phyloP scores from a whole-genome alignment of 2,113 vertebrate species.

The Ascaphus truei region DNA sequence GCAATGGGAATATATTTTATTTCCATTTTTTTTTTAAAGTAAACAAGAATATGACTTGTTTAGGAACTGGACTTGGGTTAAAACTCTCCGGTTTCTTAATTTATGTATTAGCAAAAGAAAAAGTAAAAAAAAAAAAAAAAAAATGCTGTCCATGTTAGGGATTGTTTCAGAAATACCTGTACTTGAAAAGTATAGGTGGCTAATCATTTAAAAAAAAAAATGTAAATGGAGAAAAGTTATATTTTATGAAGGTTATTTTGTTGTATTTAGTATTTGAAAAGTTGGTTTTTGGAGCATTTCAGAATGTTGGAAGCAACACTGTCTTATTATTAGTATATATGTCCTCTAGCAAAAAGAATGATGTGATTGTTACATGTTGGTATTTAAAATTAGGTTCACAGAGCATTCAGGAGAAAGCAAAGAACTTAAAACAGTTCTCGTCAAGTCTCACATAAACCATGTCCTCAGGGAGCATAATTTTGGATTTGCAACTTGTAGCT shows the following conservation, averaged over 20 bases:
- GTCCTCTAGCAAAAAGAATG: conserved; percentile 86
- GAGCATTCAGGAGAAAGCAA: conserved; percentile 77
- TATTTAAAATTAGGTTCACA: conserved; percentile 82
- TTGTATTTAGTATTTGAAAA: conserved; percentile 91
- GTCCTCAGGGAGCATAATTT: conserved; percentile 79
- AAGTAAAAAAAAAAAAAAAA: conserved; percentile 41
- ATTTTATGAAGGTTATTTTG: conserved; percentile 95
- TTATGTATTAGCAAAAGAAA: conserved; percentile 74
- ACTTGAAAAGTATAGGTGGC: conserved; percentile 78
- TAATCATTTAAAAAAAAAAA: conserved; percentile 82
- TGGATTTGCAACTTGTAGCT: conserved; percentile 73
- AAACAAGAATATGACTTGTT: conserved; percentile 77
- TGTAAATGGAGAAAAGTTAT: conserved; percentile 91
- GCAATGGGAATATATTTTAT: conserved; percentile 73
- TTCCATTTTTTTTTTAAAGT: conserved; percentile 81
- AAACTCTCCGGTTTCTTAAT: conserved; percentile 89
- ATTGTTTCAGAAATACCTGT: conserved; percentile 74
- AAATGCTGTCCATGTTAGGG: conserved; percentile 79
- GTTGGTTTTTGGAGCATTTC: conserved; percentile 88
- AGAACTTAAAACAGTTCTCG: conserved; percentile 63
- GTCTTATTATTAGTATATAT: conserved; percentile 86
- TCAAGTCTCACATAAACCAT: conserved; percentile 67
- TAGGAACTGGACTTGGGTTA: conserved; percentile 91
- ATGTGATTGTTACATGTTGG: conserved; percentile 79
- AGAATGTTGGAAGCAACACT: conserved; percentile 88